Conservation (phyloP, 2,113 vertebrate species). For the Rousettus leschenaultii region DNA sequence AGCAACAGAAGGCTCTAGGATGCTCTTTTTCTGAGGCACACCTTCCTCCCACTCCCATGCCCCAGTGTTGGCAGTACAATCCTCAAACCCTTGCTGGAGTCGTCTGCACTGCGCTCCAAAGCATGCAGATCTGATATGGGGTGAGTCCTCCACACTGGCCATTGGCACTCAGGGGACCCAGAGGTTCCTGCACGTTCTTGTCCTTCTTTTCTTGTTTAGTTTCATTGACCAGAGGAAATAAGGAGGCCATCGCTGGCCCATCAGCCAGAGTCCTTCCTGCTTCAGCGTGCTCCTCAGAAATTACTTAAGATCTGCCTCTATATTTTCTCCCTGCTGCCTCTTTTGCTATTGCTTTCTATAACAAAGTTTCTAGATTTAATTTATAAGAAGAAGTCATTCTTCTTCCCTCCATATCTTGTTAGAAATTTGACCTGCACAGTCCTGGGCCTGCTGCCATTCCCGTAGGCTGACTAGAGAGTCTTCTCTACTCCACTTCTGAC, state of each 20-base stretch:
- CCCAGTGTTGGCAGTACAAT: too few species aligned
- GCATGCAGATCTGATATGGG: background rate
- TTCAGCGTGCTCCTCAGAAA: background rate
- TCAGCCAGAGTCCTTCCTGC: background rate
- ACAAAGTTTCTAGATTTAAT: background rate
- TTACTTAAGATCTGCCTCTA: background rate
- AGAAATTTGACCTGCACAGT: background rate
- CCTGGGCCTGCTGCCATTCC: background rate
- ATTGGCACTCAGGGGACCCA: background rate
- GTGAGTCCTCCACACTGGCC: background rate
- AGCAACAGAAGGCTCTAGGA: background rate
- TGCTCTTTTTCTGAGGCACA: background rate
- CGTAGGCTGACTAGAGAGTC: background rate
- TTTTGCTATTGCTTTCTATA: background rate
- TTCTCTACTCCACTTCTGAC: background rate
- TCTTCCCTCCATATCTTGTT: background rate
- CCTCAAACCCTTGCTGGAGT: background rate
- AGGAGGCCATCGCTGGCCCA: background rate
- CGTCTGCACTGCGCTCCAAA: fast-evolving
- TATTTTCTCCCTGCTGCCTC: background rate
- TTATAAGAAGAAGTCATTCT: background rate
- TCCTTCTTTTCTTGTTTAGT: background rate
- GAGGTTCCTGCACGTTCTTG: background rate
- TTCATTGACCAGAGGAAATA: background rate
- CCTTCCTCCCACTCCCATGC: background rate